phyloP scores from a whole-genome alignment of 2,888 invertebrate genomes.

The Allacma fusca region DNA sequence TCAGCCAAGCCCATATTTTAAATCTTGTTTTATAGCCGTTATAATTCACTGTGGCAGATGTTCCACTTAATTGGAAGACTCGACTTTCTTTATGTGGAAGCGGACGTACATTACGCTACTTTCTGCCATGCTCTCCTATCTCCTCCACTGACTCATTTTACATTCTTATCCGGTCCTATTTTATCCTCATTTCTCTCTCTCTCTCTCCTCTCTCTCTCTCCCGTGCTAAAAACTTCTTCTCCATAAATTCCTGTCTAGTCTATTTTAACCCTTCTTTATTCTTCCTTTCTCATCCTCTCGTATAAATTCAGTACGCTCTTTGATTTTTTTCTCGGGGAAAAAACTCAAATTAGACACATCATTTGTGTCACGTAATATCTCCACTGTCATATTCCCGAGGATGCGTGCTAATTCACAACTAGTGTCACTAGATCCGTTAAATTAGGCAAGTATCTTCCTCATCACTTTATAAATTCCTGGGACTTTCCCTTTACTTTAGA shows the following conservation, averaged over 20 bases:
- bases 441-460: not conserved
- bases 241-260: slow-evolving; percentile 41
- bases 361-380: slow-evolving; percentile 12
- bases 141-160: slow-evolving; percentile 33
- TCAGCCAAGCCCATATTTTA: slow-evolving; percentile 47
- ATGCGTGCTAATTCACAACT: not conserved
- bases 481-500: no score
- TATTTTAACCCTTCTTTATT: slow-evolving; percentile 39
- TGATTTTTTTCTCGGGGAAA: not conserved
- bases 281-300: slow-evolving; percentile 21
- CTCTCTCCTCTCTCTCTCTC: slow-evolving; percentile 14
- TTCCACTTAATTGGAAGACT: slow-evolving; percentile 48
- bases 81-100: slow-evolving; percentile 37
- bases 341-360: slow-evolving; percentile 21
- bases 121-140: slow-evolving; percentile 29
- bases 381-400: not conserved
- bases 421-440: not conserved
- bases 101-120: slow-evolving; percentile 36
- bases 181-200: slow-evolving; percentile 21
- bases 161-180: slow-evolving; percentile 34
- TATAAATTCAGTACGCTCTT: slow-evolving; percentile 16
- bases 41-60: slow-evolving; percentile 49
- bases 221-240: slow-evolving; percentile 29
- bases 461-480: no score
- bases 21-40: slow-evolving; percentile 48